Conservation (phyloP, 2,797 vertebrate genomes). For the Pteronotus mesoamericanus region DNA sequence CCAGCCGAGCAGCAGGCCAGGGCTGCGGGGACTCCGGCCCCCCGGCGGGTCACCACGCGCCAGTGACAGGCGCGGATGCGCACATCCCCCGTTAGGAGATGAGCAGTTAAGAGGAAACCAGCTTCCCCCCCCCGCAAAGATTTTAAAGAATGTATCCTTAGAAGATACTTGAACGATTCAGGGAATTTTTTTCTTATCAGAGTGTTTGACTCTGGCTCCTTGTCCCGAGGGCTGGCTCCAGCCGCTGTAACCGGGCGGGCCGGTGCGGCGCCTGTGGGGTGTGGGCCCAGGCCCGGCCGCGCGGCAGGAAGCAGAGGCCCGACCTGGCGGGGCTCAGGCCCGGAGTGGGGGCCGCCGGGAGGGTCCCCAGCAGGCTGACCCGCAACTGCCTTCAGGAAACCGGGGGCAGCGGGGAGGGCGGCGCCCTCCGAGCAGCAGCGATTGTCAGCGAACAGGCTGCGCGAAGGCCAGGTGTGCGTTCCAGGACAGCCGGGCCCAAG, state of each 20-base stretch:
- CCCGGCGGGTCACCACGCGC: not conserved
- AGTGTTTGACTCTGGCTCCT: not conserved
- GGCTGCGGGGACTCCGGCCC: not conserved
- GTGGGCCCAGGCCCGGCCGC: not conserved
- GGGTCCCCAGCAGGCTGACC: not conserved
- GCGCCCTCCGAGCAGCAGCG: not conserved
- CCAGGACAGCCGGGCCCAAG: not conserved
- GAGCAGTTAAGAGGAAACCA: not conserved
- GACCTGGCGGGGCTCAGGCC: not conserved
- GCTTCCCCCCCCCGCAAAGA: not conserved
- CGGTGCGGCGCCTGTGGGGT: not conserved
- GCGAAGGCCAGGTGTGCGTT: rapidly evolving
- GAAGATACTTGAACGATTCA: not conserved
- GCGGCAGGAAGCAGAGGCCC: not conserved
- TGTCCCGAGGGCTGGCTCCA: not conserved
- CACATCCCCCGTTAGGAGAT: not conserved
- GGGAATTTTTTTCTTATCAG: not conserved
- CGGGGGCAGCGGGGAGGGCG: not conserved
- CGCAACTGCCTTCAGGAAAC: not conserved
- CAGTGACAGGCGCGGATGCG: not conserved
- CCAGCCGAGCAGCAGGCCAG: not conserved
- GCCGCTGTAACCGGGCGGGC: not conserved
- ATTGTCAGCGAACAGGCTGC: not conserved
- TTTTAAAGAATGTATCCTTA: conserved; percentile 16
- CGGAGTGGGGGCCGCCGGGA: not conserved